phyloP scores from a whole-genome alignment of 1,140 invertebrate genomes.

The Pygmarrhopalites habei region DNA sequence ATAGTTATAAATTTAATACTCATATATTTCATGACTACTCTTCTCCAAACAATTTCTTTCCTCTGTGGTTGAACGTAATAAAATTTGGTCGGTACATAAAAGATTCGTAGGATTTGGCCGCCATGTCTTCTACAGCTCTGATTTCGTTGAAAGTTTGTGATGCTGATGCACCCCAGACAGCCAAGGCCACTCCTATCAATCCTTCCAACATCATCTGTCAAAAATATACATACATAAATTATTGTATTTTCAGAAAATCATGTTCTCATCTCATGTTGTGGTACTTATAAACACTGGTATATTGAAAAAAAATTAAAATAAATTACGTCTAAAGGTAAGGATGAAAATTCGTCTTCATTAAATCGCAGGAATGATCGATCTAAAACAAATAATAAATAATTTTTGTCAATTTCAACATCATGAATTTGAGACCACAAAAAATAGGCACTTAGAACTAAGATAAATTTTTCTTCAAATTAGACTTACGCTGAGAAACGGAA shows the following conservation, averaged over 20 bases:
- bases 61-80: constrained; percentile 37
- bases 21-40: background rate
- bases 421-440: background rate
- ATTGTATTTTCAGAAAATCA: background rate
- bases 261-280: background rate
- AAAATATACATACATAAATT: background rate
- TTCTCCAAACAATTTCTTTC: constrained; percentile 34
- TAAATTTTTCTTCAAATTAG: background rate
- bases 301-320: background rate
- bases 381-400: constrained; percentile 11
- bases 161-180: constrained; percentile 35
- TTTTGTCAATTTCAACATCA: background rate
- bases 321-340: constrained; percentile 33
- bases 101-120: constrained; percentile 35
- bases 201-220: constrained; percentile 36
- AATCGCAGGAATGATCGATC: constrained; percentile 32
- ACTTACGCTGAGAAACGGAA: constrained; percentile 38
- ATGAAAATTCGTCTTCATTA: constrained; percentile 36
- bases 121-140: constrained; percentile 32
- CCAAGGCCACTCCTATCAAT: constrained; percentile 31
- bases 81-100: constrained; percentile 33
- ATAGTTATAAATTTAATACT: background rate
- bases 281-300: background rate
- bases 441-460: background rate
- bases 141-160: constrained; percentile 38